phyloP scores from a whole-genome alignment of 35 echinoderm and acorn worm genomes.

The Apostichopus californicus region DNA sequence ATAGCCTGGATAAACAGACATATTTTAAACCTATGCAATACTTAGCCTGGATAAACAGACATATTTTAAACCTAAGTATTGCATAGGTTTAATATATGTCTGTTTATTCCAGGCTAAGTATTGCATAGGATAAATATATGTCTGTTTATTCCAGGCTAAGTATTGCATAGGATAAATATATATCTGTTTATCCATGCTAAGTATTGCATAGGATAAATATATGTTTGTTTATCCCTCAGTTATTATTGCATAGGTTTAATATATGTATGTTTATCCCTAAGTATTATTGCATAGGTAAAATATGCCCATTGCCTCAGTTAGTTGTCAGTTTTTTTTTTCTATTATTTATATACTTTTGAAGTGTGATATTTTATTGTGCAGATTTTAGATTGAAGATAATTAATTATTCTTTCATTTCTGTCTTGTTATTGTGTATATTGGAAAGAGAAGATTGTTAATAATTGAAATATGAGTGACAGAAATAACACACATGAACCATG shows the following conservation, averaged over 20 bases:
- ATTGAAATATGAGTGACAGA: constrained; percentile 57
- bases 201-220: neutral
- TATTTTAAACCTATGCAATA: no score
- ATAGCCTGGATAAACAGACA: no score
- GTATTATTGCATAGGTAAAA: neutral
- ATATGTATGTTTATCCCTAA: no score
- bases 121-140: no score
- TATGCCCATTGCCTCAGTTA: neutral
- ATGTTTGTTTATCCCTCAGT: no score
- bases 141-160: no score
- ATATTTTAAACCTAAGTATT: no score
- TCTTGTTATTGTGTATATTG: constrained; percentile 54
- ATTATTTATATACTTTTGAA: constrained; percentile 52
- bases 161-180: no score
- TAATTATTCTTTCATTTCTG: constrained; percentile 39
- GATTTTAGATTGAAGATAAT: constrained; percentile 40
- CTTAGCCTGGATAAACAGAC: no score
- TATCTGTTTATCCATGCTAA: neutral
- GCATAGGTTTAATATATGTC: no score
- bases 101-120: no score
- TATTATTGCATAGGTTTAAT: neutral
- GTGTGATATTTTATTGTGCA: constrained; percentile 57
- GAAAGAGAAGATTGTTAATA: constrained; percentile 52
- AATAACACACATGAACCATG: neutral
- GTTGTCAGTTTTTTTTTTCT: neutral